phyloP scores from a whole-genome alignment of 1,140 invertebrate genomes.

The Drosophila funebris region DNA sequence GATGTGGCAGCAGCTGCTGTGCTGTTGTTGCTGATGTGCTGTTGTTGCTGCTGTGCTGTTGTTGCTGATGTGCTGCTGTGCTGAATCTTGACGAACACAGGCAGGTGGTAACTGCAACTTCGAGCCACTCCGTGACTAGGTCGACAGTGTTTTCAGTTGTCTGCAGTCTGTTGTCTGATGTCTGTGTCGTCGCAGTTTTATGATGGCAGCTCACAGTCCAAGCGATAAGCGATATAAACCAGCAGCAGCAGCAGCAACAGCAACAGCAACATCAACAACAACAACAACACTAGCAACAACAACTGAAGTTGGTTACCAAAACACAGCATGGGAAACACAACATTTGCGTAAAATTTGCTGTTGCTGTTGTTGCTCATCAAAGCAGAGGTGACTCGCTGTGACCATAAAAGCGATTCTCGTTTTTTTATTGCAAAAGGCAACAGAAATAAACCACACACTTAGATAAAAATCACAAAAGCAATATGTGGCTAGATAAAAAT shows the following conservation, averaged over 20 bases:
- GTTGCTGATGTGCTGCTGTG: conserved; percentile 29
- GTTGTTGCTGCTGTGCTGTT: neutral
- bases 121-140: conserved; percentile 34
- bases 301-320: conserved; percentile 45
- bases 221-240: conserved; percentile 71
- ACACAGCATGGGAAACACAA: conserved; percentile 73
- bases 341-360: conserved; percentile 69
- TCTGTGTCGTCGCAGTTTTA: conserved; percentile 61
- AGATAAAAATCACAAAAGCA: conserved; percentile 83
- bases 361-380: conserved; percentile 53
- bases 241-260: conserved; percentile 17
- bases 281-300: conserved; percentile 41
- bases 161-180: conserved; percentile 23
- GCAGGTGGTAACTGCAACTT: conserved; percentile 43
- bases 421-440: conserved; percentile 70
- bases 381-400: conserved; percentile 73
- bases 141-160: conserved; percentile 16
- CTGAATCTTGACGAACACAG: conserved; percentile 45
- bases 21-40: conserved; percentile 20
- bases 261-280: conserved; percentile 41
- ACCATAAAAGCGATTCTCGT: conserved; percentile 80
- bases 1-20: conserved; percentile 27
- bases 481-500: conserved; percentile 77
- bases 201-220: conserved; percentile 54
- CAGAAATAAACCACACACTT: conserved; percentile 78